Base-by-base conservation (phyloP, 2,797 vertebrate species). In the Helarctos malayanus region DNA sequence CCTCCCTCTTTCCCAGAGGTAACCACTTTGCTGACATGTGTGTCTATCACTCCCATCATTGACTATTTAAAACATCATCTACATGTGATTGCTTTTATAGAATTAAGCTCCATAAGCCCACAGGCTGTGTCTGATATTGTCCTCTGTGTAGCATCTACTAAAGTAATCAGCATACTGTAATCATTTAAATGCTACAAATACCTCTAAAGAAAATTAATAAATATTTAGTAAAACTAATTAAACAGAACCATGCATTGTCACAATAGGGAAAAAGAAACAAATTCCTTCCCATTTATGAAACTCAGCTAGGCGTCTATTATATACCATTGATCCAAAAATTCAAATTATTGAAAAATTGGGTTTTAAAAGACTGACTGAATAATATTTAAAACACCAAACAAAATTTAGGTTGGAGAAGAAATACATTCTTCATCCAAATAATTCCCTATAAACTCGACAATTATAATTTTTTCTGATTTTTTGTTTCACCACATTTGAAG, bases 401-500 rank as follows among this genome's bases (percentile, higher is more conserved):
- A 94, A 97, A 98, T 81, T 84, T 1, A 0, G 83, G 76, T 97
- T 97, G 63, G 82, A 95, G 73, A 49, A 75, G 95, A 86, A 98
- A 90, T 94, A 98, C 88, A 96, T 96, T 92, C 98, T 98, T 98
- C 75, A 97, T 97, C 97, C 95, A 98, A 98, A 97, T 93, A 97
- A 98, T 97, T 98, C 96, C 93, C 95, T 98, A 98, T 97, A 98
- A 98, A 98, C 88, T 98, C 96, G 98, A 98, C 97, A 98, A 97
- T 96, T 97, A 91, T 97, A 98, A 98, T 98, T 98, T 98, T 98
- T 98, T 98, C 98, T 97, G 97, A 98, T 98, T 98, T 98, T 96
- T 97, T 98, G 88, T 98, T 98, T 97, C 94, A 98, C 89, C 97
- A 98, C 96, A 98, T 97, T 98, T 97, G 93, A 98, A 98, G 95